Evolutionary conservation across 2,888 invertebrate genomes (phyloP).

Genomic region (Pyrrhosoma nymphula): DNA sequence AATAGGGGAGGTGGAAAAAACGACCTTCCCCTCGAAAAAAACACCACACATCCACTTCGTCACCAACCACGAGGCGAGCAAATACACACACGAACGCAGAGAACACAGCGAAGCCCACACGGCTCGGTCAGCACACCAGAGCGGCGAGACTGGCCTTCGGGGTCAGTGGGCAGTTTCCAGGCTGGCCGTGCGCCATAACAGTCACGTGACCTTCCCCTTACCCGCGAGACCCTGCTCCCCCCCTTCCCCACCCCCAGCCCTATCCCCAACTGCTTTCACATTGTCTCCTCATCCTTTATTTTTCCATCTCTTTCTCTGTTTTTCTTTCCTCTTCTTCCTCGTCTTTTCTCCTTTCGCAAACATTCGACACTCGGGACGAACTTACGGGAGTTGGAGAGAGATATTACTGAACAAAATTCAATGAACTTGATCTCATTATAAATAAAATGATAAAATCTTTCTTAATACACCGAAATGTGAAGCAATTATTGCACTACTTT

Average conservation of each 20-base stretch:
- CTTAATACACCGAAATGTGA: too few relatives aligned
- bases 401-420: too few relatives aligned
- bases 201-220: constrained; percentile 44
- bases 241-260: background rate
- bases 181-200: constrained; percentile 65
- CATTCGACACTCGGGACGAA: background rate
- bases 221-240: background rate
- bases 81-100: background rate
- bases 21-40: background rate
- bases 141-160: constrained; percentile 53
- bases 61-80: background rate
- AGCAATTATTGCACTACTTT: too few relatives aligned
- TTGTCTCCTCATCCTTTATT: background rate
- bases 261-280: background rate
- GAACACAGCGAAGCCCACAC: background rate
- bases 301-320: background rate
- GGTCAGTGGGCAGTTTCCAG: constrained; percentile 67
- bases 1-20: background rate
- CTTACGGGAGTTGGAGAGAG: too few relatives aligned
- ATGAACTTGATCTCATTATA: too few relatives aligned
- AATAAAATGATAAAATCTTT: too few relatives aligned
- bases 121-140: background rate
- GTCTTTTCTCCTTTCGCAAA: background rate
- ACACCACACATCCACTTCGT: background rate
- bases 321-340: background rate